Conservation (phyloP, 2,888 invertebrate genomes). For the Andrena minutula region DNA sequence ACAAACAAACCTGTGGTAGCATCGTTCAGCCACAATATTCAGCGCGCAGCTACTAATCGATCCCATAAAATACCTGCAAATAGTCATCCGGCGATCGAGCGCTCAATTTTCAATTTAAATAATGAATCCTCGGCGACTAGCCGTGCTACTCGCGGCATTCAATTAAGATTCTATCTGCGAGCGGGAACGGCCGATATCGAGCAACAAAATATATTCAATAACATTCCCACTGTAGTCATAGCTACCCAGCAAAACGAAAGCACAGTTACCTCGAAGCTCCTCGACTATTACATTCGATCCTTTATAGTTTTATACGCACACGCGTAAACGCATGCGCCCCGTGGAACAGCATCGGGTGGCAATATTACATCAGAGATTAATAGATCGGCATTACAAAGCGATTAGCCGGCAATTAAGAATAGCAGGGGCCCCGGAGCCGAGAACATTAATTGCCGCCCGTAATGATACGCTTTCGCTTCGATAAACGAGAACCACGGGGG, state of each 20-base stretch:
- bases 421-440: slow-evolving; percentile 2
- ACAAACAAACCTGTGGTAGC: too few species aligned
- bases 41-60: too few species aligned
- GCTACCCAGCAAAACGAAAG: neutral
- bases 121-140: neutral
- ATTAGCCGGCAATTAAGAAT: slow-evolving; percentile 58
- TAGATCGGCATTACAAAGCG: slow-evolving; percentile 58
- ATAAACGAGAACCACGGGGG: slow-evolving; percentile 49
- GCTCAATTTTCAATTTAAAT: neutral
- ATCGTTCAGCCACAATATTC: too few species aligned
- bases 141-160: neutral
- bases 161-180: slow-evolving; percentile 38
- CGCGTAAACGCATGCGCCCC: slow-evolving; percentile 15
- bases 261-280: neutral
- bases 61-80: too few species aligned
- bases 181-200: neutral
- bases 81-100: too few species aligned
- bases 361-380: slow-evolving; percentile 57
- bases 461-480: slow-evolving; percentile 55
- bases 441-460: slow-evolving; percentile 59
- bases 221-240: neutral
- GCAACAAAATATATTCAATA: slow-evolving; percentile 16
- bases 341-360: slow-evolving; percentile 37
- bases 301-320: slow-evolving; percentile 1
- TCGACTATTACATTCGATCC: neutral